Percentiles rank a stretch among this genome's conserved stretches.
Conservation (phyloP, 2,113 vertebrate species). For the Rana temporaria region DNA sequence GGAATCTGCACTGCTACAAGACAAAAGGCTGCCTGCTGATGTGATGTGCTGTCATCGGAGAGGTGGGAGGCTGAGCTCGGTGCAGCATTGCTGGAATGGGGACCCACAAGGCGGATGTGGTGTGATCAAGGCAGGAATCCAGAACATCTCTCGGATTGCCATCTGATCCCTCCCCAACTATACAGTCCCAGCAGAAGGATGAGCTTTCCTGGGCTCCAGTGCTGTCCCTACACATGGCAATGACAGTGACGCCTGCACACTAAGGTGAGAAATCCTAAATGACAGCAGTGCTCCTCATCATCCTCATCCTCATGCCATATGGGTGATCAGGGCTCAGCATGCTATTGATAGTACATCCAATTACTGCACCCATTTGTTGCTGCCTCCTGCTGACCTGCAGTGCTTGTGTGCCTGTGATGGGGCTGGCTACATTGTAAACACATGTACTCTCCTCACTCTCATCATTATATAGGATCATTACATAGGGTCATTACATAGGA, state of each 20-base stretch:
- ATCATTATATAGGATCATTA: no score
- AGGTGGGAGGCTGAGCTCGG: conserved; percentile 16
- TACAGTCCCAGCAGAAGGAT: neutral
- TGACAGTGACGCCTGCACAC: neutral
- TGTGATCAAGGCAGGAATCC: conserved; percentile 3
- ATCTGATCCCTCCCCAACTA: neutral
- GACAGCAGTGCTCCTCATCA: neutral
- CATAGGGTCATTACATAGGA: no score
- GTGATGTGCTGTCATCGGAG: conserved; percentile 23
- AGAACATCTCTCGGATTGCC: neutral
- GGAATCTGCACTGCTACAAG: conserved; percentile 19
- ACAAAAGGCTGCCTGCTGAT: conserved; percentile 35
- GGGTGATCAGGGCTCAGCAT: neutral
- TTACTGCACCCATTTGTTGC: conserved; percentile 39
- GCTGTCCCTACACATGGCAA: neutral
- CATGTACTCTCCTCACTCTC: no score
- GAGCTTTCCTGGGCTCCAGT: neutral
- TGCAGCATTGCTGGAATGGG: conserved; percentile 29
- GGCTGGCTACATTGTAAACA: neutral
- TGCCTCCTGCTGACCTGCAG: neutral
- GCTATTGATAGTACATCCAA: neutral
- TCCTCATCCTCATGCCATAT: neutral
- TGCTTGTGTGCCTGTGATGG: neutral
- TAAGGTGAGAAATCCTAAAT: neutral
- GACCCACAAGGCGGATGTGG: neutral